Evolutionary conservation across 64 coral and sea anemone genomes (phyloP).

Genomic region (Montipora foliosa): DNA sequence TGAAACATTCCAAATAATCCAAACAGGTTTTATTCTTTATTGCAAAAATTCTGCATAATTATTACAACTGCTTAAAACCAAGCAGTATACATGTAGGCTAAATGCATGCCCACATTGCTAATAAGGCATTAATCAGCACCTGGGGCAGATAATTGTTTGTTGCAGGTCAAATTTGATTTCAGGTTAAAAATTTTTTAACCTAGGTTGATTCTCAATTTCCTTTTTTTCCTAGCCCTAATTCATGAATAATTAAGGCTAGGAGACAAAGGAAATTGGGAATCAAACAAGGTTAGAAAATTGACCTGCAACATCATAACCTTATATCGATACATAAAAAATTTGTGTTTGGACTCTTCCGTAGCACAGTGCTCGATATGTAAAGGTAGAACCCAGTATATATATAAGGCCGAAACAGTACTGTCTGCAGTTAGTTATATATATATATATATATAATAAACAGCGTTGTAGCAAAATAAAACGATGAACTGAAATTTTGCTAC

Average conservation of each 20-base stretch:
- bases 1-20: conserved; percentile 17
- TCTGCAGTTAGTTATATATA: too few species aligned
- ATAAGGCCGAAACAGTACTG: too few species aligned
- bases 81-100: neutral
- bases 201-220: neutral
- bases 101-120: neutral
- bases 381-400: too few species aligned
- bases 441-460: too few species aligned
- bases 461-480: too few species aligned
- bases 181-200: neutral
- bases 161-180: conserved; percentile 11
- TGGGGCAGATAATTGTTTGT: neutral
- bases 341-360: too few species aligned
- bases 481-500: too few species aligned
- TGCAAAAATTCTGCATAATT: conserved; percentile 1
- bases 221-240: neutral
- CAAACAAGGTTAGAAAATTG: neutral
- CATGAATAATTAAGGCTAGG: neutral
- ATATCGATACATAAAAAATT: neutral
- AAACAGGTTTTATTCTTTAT: conserved; percentile 17
- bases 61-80: conserved; percentile 8
- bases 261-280: neutral
- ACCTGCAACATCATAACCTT: neutral
- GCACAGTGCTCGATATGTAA: too few species aligned
- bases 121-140: neutral